Evolutionary conservation across 2,888 invertebrate species (phyloP), one percentile per base, ranked within the genome.

Genomic region (Luffia ferchaultella): DNA sequence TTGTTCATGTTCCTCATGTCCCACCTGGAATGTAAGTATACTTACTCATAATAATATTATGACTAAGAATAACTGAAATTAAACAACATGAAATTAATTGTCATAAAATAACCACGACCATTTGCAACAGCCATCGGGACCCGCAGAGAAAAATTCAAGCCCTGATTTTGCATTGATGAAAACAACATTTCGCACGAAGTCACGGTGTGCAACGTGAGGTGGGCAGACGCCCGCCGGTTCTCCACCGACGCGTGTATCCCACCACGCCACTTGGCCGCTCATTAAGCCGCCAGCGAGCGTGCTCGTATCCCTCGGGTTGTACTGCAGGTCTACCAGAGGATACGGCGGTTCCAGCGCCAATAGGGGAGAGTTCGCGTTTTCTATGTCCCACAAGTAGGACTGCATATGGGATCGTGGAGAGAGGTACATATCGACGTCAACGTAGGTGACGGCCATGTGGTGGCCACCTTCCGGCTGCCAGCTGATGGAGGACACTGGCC

Each of bases 81-180:
- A n/a, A n/a, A n/a, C n/a, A n/a, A n/a, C n/a, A n/a, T n/a, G n/a
- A n/a, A n/a, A n/a, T n/a, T n/a, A n/a, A n/a, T n/a, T n/a, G n/a
- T n/a, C n/a, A n/a, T n/a, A n/a, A n/a, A n/a, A n/a, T n/a, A n/a
- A n/a, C n/a, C n/a, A n/a, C n/a, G n/a, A 49, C 92, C 92, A 92
- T 67, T 90, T 87, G 48, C 92, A 89, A 70, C 90, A 92, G 1
- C 97, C 97, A 70, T 98, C 97, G 1, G 93, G 91, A 0, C 95
- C 92, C 0, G 92, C 87, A 1, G 97, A 96, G 76, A 97, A 97
- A 68, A 97, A 96, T 69, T 98, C 97, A 0, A 91, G 90, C 1
- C 96, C 95, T 1, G 94, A 92, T 77, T 98, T 98, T 0, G 96
- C 93, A 67, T 93, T 92, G 52, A 96, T 91, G 92, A 96, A 97